Base-by-base conservation (phyloP, 2,888 invertebrate genomes). In the Meliscaeva auricollis region DNA sequence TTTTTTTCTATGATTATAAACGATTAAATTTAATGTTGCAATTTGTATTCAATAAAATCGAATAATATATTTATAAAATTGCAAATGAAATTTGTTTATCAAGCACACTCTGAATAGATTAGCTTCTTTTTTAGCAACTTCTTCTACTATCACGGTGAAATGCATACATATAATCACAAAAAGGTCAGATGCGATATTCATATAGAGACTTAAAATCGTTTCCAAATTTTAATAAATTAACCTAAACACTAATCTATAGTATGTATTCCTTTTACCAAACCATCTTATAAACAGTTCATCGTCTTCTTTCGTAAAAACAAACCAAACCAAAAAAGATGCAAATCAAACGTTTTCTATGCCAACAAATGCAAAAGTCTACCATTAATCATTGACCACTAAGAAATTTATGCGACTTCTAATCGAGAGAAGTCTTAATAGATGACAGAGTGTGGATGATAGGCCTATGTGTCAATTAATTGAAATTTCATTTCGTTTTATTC, bases 401-500 rank as follows among this genome's bases (percentile, higher is more conserved):
- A 17, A 81, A 72, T 58, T 26, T 58, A 52, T 62, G 46, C 62
- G 70, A 64, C 62, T 38, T 26, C 20, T 50, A 17, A 13, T 30
- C 15, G 35, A 62, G 54, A 62, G 26, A 32, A 68, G 38, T 30
- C 11, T 58, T 68, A 17, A 56, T 48, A 30, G 48, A 26, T 48
- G 22, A 64, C 38, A 73, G 32, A 35, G 69, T 3, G 9, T 3
- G 6, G 15, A 26, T 41, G 9, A 46, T 68, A 79, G 84, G 84
- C 75, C 84, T 84, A 79, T 69, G 38, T 78, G 69, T 77, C 74
- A 64, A 73, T 77, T 62, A 30, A 60, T 68, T 73, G 38, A 81
- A 76, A 78, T 83, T 83, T 84, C 62, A 46, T 84, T 77, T 69
- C 60, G 32, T 26, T 41, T 75, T 72, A 84, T 84, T 84, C 66